A percentile compares a stretch with the other conserved stretches of the same genome.
Evolutionary conservation across 2,888 invertebrate genomes (phyloP).

Genomic region (Tipula helvola): DNA sequence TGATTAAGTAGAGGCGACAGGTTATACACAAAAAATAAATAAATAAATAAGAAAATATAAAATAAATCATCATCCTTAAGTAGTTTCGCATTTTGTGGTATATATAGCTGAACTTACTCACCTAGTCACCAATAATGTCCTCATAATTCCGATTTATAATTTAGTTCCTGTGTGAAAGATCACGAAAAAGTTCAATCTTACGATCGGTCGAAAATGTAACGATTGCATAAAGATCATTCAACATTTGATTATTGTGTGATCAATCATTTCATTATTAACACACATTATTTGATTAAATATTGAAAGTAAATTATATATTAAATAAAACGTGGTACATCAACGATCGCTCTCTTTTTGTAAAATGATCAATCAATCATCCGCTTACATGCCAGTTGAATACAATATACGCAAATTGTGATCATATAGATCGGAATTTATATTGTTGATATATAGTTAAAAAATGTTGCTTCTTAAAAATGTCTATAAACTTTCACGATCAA

Average conservation of each 20-base stretch:
- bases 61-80: background rate
- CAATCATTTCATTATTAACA: background rate
- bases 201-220: background rate
- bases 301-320: background rate
- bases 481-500: background rate
- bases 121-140: too few species aligned
- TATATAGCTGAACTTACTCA: background rate
- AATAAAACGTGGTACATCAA: background rate
- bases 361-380: background rate
- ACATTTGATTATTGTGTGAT: background rate
- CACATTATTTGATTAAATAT: background rate
- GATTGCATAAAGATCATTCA: background rate
- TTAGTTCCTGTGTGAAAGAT: background rate
- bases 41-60: background rate
- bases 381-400: background rate
- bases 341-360: background rate
- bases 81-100: background rate
- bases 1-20: slow-evolving; percentile 7
- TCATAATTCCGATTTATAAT: background rate
- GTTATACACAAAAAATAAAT: background rate
- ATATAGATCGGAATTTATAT: background rate
- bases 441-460: background rate
- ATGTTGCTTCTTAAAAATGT: background rate
- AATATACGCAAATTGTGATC: background rate
- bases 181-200: background rate